phyloP scores from a whole-genome alignment of 2,113 vertebrate species.

The Clarias magur region DNA sequence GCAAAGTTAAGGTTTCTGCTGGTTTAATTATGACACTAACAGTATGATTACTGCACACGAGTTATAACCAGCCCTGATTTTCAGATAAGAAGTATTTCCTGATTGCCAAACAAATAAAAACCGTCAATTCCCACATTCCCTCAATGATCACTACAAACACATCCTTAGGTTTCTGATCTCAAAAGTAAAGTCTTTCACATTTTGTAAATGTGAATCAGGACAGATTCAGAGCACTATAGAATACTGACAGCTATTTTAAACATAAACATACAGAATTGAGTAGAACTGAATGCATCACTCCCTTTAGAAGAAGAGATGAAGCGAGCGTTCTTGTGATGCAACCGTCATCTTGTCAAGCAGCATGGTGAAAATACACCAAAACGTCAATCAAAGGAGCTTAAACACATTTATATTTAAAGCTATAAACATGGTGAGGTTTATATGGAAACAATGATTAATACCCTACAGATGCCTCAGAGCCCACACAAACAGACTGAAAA shows the following conservation, averaged over 20 bases:
- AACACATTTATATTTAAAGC: too few relatives aligned
- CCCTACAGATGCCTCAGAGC: too few relatives aligned
- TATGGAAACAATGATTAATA: too few relatives aligned
- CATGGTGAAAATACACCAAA: too few relatives aligned
- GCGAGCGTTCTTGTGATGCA: too few relatives aligned
- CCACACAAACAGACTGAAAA: too few relatives aligned
- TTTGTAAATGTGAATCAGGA: neutral
- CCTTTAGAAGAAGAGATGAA: too few relatives aligned
- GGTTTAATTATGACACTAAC: neutral
- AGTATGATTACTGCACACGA: neutral
- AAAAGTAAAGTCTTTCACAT: neutral
- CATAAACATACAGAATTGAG: neutral
- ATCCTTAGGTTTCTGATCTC: neutral
- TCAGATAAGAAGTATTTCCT: neutral
- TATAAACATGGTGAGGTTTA: too few relatives aligned
- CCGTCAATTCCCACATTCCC: neutral
- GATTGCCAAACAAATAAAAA: constrained; percentile 3
- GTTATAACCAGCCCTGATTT: constrained; percentile 1
- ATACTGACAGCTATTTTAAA: neutral
- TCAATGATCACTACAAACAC: neutral
- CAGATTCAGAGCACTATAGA: neutral
- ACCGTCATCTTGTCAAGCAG: too few relatives aligned
- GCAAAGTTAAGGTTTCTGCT: neutral
- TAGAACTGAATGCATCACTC: too few relatives aligned
- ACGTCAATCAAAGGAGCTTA: too few relatives aligned